These are phyloP conservation scores for Esox lucius DNA, from an alignment of 2,797 vertebrate species.

Conservation along the genomic window DNA sequence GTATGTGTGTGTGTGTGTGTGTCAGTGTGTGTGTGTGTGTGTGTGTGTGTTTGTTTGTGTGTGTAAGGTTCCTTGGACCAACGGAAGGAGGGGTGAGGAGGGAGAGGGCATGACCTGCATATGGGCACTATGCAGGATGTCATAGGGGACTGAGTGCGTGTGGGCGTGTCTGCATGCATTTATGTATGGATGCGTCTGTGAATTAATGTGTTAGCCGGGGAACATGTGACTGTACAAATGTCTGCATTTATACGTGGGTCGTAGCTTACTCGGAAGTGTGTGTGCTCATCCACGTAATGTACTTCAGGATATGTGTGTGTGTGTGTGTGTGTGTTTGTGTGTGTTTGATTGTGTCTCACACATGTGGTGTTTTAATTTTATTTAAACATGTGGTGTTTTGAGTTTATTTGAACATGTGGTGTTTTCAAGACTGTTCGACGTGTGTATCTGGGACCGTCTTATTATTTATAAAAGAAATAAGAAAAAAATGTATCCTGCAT, in stretches of 20 bases:
- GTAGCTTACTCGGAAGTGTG: not conserved
- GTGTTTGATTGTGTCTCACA: constrained; percentile 24
- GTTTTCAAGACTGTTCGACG: not conserved
- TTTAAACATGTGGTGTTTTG: not conserved
- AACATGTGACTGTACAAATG: not conserved
- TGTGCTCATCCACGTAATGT: not conserved
- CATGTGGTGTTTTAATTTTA: not conserved
- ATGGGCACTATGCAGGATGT: not conserved
- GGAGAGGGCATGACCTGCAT: not conserved
- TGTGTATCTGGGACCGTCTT: not conserved
- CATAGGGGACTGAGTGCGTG: not conserved
- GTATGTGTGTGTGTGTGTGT: no score
- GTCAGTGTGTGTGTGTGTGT: no score
- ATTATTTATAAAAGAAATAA: not conserved
- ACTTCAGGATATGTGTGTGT: constrained; percentile 29
- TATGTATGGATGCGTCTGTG: constrained; percentile 1
- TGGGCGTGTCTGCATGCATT: not conserved
- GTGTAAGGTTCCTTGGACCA: not conserved
- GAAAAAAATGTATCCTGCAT: not conserved
- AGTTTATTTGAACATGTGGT: no score
- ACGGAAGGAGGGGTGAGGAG: not conserved
- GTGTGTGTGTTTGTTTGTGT: no score
- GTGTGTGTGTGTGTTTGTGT: constrained; percentile 22
- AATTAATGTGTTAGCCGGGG: not conserved
- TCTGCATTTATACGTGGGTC: not conserved